Conservation (phyloP, 2,797 vertebrate genomes). For the Cryptoprocta ferox region DNA sequence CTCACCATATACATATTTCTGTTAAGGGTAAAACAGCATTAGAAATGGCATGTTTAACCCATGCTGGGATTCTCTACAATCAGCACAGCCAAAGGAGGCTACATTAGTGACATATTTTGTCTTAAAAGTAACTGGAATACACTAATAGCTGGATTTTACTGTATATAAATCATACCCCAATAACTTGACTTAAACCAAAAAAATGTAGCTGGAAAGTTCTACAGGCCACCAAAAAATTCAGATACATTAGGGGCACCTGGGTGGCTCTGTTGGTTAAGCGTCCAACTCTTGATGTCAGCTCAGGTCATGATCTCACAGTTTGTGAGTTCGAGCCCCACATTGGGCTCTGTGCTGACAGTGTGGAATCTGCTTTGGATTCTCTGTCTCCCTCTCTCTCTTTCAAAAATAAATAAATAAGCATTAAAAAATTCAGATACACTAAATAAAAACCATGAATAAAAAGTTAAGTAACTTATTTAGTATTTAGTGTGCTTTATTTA, state of each 20-base stretch:
- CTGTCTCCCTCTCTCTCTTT: too few relatives aligned
- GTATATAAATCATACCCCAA: background rate
- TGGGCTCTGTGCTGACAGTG: too few relatives aligned
- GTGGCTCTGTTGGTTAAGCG: too few relatives aligned
- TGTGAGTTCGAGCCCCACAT: too few relatives aligned
- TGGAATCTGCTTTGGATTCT: too few relatives aligned
- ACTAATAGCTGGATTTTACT: background rate
- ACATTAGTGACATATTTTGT: background rate
- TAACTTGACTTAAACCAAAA: background rate
- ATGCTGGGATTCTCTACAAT: background rate
- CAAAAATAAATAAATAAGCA: too few relatives aligned
- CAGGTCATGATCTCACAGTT: too few relatives aligned
- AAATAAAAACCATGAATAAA: slow-evolving; percentile 23
- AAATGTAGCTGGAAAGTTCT: slow-evolving; percentile 27
- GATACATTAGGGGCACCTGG: background rate
- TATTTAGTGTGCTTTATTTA: slow-evolving; percentile 2
- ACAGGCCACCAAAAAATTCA: background rate
- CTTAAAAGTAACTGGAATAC: background rate
- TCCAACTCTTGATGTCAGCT: too few relatives aligned
- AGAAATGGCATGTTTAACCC: background rate
- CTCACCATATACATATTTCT: background rate
- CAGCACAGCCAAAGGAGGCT: background rate
- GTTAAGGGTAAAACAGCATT: background rate
- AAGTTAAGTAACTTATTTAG: background rate
- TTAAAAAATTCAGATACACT: background rate